Base-by-base conservation (phyloP, 2,113 vertebrate genomes). In the Lasiurus borealis region DNA sequence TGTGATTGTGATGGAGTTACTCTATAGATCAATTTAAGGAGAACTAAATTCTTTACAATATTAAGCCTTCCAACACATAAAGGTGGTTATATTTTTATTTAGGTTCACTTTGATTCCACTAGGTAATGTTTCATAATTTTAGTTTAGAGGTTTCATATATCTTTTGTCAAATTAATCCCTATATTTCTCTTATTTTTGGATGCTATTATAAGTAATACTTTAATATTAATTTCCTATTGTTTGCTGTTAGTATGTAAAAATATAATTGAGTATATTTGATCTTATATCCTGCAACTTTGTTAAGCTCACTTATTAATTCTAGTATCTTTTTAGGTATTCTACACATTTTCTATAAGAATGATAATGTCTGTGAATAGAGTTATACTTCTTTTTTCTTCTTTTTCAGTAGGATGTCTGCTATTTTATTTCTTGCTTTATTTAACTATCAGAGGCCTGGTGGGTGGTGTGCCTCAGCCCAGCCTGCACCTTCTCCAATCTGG, bases 391-490 rank as follows among this genome's bases (percentile, higher is more conserved):
- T 82, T 71, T 44, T 91, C 93, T 90, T 77, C 57, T 44, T 88
- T 95, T 88, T 13, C 13, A 75, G 12, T 5, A 69, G 9, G 59
- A 46, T 68, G 2, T 11, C 71, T 73, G 8, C 4, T 48, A 10
- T 78, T 94, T 96, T 62, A 62, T 27, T 73, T 71, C 86, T 91
- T 94, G 69, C 12, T 93, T 92, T 92, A 73, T 85, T 88, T 1
- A 69, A 85, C 23, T 94, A 54, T 6, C 21, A 57, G 54, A 19
- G 7, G 54, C 54, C 54, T 1, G 2, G 54, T 57, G 19, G 13
- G 48, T 13, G 48, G 18, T 19, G 19, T 57, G 54, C 19, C 18
- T 57, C 54, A 57, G 54, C 54, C 54, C 54, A 57, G 54, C 54
- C 54, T 57, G n/a, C 40, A 57, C 18, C 16, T 19, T 57, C 54